phyloP scores from a whole-genome alignment of 1,140 invertebrate species.

The Drosophila pseudoobscura region DNA sequence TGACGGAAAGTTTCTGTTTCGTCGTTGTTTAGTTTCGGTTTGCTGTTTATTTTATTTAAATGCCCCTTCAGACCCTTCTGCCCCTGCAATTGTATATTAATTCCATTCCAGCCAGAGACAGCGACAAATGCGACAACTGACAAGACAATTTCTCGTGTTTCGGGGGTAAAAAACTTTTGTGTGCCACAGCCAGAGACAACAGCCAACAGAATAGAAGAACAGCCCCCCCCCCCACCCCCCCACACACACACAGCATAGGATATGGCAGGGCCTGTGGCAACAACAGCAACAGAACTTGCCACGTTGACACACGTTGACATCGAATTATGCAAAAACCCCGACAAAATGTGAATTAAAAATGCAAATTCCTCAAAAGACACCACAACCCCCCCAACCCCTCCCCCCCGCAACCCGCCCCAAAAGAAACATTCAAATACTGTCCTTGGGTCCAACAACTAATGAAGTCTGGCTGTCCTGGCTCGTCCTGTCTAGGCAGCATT shows the following conservation, averaged over 20 bases:
- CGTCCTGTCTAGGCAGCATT: conserved; percentile 30
- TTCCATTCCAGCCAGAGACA: conserved; percentile 58
- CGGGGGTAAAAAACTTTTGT: conserved; percentile 51
- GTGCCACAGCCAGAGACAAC: neutral
- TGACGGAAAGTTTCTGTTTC: conserved; percentile 62
- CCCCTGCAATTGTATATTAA: conserved; percentile 82
- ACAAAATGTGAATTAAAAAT: conserved; percentile 78
- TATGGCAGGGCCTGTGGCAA: conserved; percentile 49
- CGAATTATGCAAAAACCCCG: conserved; percentile 70
- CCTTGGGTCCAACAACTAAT: conserved; percentile 48
- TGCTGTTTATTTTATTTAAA: conserved; percentile 76
- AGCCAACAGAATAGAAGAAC: no score
- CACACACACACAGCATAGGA: neutral
- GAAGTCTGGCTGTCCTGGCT: conserved; percentile 28
- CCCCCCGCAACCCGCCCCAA: neutral
- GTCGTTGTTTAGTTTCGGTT: conserved; percentile 53
- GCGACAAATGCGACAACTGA: conserved; percentile 78
- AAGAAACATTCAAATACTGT: neutral
- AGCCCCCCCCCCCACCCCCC: no score
- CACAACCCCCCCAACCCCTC: neutral
- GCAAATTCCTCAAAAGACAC: conserved; percentile 59
- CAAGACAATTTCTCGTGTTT: conserved; percentile 71
- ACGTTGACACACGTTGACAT: conserved; percentile 72
- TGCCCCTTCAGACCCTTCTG: conserved; percentile 74
- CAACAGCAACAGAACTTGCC: conserved; percentile 40